Base-by-base conservation (phyloP, 2,888 invertebrate genomes). In the Cheilosia vulpina region DNA sequence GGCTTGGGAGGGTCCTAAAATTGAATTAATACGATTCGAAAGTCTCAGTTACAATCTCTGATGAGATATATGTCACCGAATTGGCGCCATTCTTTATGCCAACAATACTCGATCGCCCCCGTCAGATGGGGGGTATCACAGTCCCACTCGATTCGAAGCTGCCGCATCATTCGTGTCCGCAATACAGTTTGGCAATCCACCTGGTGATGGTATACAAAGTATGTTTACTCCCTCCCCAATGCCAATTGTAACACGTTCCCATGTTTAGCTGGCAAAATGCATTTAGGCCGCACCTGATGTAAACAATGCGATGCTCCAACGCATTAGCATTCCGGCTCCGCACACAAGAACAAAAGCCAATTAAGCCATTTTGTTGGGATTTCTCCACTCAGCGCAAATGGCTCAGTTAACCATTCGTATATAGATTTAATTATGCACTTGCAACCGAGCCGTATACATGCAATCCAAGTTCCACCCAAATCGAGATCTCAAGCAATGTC, bases 321-420 rank as follows among this genome's bases (percentile, higher is more conserved):
- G 63, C 62, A 55, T 62, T 27, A 57, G 34, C 63, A 58, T 50
- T 65, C 24, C 43, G 9, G 17, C 38, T 5, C 13, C n/a, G 21
- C 7, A 47, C n/a, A 45, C 47, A 17, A 63, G 78, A 78, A 78
- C 78, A 78, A 78, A 78, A 78, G 78, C 78, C 69, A 78, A 78
- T 78, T 78, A 78, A 78, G 63, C 62, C 78, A 78, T 71, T 78
- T 78, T 78, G 78, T 71, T 78, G 69, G 47, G 78, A 78, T 78
- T 78, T 78, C 78, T 62, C 55, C 69, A 78, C 57, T 71, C 55
- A 11, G 50, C 41, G 69, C 55, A 53, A 57, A 57, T 78, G 69
- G 55, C 68, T 62, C 41, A 57, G 38, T 57, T 66, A 50, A 34
- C 65, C 65, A 58, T 71, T 63, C 69, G 47, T 24, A 47, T 31